Percentiles rank a stretch among this genome's conserved stretches.
Evolutionary conservation across 2,797 vertebrate genomes (phyloP).

Genomic region (Graptemys geographica): DNA sequence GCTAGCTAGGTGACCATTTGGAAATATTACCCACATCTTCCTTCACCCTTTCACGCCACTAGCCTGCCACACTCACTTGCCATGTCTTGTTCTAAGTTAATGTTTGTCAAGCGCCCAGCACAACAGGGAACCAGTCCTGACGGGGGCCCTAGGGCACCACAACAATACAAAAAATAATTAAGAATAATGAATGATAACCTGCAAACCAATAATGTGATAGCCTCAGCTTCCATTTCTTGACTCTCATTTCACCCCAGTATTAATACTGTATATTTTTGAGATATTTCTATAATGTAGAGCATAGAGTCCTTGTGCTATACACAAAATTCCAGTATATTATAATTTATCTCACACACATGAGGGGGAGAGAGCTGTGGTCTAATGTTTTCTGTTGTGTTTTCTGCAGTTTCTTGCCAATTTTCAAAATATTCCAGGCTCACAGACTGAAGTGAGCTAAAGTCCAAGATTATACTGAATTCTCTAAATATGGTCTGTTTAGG

Average conservation of each 20-base stretch:
- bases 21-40: accelerated
- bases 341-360: slow-evolving; percentile 1
- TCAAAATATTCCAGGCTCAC: slow-evolving; percentile 52
- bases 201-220: background rate
- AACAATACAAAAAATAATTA: background rate
- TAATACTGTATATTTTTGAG: background rate
- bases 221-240: background rate
- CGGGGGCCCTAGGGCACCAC: background rate
- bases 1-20: background rate
- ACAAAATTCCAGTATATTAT: slow-evolving; percentile 38
- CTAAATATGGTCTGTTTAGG: background rate
- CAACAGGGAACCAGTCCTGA: background rate
- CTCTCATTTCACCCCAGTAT: background rate
- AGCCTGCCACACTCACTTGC: background rate
- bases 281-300: slow-evolving; percentile 21
- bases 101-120: background rate
- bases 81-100: accelerated
- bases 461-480: background rate
- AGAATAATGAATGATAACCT: background rate
- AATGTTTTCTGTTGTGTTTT: slow-evolving; percentile 62
- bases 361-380: slow-evolving; percentile 52
- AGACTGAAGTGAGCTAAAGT: background rate
- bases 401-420: slow-evolving; percentile 44
- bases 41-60: background rate
- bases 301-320: slow-evolving; percentile 14